Evolutionary conservation across 2,797 vertebrate genomes (phyloP).

Genomic region (Sebastolobus altivelis): DNA sequence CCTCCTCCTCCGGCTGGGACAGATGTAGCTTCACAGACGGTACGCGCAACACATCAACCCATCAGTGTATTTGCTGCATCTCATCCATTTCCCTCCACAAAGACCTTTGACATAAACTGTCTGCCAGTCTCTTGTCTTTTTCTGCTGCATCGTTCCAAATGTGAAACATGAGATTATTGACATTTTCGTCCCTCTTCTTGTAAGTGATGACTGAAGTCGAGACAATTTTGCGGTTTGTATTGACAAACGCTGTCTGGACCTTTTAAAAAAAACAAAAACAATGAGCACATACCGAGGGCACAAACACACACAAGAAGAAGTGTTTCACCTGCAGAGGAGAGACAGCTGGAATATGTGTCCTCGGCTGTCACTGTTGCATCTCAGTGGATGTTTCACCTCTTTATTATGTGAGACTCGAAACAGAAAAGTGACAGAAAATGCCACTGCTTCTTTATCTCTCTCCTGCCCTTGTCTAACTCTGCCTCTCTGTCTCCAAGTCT

Average conservation of each 20-base stretch:
- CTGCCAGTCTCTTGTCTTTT: constrained; percentile 5
- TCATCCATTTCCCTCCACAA: constrained; percentile 13
- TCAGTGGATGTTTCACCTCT: constrained; percentile 33
- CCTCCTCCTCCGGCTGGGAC: constrained; percentile 79
- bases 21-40: constrained; percentile 85
- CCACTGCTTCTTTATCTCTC: constrained; percentile 3
- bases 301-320: constrained; percentile 6
- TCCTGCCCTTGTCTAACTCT: constrained; percentile 43
- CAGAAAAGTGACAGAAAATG: constrained; percentile 26
- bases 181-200: constrained; percentile 38
- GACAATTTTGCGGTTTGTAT: constrained; percentile 25
- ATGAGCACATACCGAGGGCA: constrained; percentile 4
- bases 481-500: constrained; percentile 78
- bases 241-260: constrained; percentile 32
- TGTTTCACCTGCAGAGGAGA: constrained; percentile 8
- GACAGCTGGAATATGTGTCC: constrained; percentile 28
- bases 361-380: constrained; percentile 21
- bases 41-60: constrained; percentile 57
- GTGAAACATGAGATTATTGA: constrained; percentile 57
- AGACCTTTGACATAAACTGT: constrained; percentile 27
- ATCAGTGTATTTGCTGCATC: constrained; percentile 11
- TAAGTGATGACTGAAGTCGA: constrained; percentile 32
- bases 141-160: constrained; percentile 14
- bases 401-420: constrained; percentile 27
- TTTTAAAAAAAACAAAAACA: constrained; percentile 14